A percentile compares a stretch with the other conserved stretches of the same genome.
phyloP scores from a whole-genome alignment of 2,888 invertebrate species.

The Tinea pellionella region DNA sequence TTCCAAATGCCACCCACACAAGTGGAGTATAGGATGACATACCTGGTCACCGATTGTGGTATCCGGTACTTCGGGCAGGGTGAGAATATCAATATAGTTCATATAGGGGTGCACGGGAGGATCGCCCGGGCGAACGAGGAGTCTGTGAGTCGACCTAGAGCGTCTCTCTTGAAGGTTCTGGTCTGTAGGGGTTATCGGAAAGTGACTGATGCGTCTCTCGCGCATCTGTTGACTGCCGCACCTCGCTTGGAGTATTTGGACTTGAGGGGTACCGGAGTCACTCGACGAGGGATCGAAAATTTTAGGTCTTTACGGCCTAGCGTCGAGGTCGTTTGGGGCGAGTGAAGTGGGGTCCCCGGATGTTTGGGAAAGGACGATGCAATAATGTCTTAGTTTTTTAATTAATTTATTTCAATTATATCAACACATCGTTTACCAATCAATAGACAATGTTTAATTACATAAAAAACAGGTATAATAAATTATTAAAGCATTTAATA shows the following conservation, averaged over 20 bases:
- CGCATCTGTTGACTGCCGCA: conserved; percentile 71
- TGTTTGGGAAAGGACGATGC: no score
- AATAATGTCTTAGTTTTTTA: no score
- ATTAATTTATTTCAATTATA: no score
- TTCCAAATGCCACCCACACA: no score
- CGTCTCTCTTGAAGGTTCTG: conserved; percentile 60
- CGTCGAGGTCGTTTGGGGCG: conserved; percentile 47
- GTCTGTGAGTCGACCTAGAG: conserved; percentile 44
- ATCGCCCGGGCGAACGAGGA: conserved; percentile 12
- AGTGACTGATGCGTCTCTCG: conserved; percentile 72
- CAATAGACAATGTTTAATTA: no score
- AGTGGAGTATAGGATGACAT: no score
- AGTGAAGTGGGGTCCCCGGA: no score
- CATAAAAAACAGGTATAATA: no score
- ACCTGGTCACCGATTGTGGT: conserved; percentile 40
- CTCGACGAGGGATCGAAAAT: conserved; percentile 66
- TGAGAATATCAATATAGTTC: conserved; percentile 36
- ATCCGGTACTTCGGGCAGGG: conserved; percentile 44
- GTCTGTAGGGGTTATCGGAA: conserved; percentile 70
- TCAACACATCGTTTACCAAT: no score
- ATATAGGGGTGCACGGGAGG: conserved; percentile 27
- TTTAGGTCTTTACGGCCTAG: conserved; percentile 72
- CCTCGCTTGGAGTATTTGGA: conserved; percentile 71
- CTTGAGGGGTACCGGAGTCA: conserved; percentile 75
- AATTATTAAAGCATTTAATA: no score